A percentile compares a stretch with the other conserved stretches of the same genome.
These are phyloP conservation scores for Ladona fulva DNA, from an alignment of 1,140 invertebrate genomes.

Conservation along the genomic window DNA sequence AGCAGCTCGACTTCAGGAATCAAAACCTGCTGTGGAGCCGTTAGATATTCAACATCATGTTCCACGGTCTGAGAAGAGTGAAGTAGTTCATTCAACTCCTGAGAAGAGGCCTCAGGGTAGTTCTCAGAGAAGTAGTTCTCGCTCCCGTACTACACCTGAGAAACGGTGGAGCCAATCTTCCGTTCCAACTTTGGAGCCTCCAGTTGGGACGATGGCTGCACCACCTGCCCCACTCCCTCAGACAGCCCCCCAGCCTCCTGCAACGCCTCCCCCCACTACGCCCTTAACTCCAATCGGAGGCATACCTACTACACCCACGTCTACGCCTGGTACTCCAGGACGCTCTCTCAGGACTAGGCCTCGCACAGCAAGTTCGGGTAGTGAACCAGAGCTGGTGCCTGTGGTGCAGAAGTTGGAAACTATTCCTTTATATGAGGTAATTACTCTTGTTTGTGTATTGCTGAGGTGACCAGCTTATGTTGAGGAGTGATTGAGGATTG, in stretches of 20 bases:
- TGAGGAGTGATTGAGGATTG: no score
- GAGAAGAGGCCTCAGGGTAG: conserved; percentile 15
- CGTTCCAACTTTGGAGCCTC: conserved; percentile 19
- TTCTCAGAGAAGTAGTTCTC: conserved; percentile 17
- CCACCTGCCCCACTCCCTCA: conserved; percentile 18
- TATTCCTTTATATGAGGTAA: conserved; percentile 22
- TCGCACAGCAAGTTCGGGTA: conserved; percentile 30
- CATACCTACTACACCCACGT: conserved; percentile 21
- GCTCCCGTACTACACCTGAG: conserved; percentile 26
- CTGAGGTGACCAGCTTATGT: no score
- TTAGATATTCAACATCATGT: background rate
- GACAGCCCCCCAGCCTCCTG: conserved; percentile 21
- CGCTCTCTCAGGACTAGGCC: conserved; percentile 23
- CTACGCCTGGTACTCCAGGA: conserved; percentile 7
- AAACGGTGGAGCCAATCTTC: conserved; percentile 24
- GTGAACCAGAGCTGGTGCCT: conserved; percentile 35
- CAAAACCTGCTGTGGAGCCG: background rate
- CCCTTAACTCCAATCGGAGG: conserved; percentile 25
- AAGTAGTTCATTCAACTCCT: conserved; percentile 27
- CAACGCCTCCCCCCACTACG: conserved; percentile 26
- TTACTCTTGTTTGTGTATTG: background rate
- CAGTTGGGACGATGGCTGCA: conserved; percentile 19
- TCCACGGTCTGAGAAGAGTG: background rate
- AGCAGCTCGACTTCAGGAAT: background rate
- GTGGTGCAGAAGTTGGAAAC: conserved; percentile 36